phyloP scores from a whole-genome alignment of 2,888 invertebrate species.

The Melanostoma mellinum region DNA sequence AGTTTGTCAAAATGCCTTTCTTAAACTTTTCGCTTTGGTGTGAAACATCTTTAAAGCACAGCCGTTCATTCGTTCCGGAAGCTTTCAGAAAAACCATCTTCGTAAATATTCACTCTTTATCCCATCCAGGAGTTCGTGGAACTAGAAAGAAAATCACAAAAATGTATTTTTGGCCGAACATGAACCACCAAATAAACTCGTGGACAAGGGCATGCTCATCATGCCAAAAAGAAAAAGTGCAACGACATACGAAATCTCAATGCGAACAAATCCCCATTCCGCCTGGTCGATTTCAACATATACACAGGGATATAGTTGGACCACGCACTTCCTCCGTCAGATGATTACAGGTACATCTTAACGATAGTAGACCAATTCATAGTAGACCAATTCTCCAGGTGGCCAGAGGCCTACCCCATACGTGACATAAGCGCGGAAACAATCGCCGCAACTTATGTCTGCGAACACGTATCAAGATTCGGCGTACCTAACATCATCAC shows the following conservation, averaged over 20 bases:
- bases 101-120: slow-evolving; percentile 16
- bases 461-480: slow-evolving; percentile 17
- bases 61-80: slow-evolving; percentile 19
- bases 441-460: slow-evolving; percentile 14
- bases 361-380: not conserved
- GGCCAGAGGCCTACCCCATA: slow-evolving; percentile 20
- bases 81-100: slow-evolving; percentile 4
- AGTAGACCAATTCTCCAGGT: slow-evolving; percentile 6
- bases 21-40: slow-evolving; percentile 34
- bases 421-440: slow-evolving; percentile 18
- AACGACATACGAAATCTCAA: too few relatives aligned
- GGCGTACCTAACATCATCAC: slow-evolving; percentile 16
- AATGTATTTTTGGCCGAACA: too few relatives aligned
- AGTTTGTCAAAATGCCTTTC: slow-evolving; percentile 13
- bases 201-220: too few relatives aligned
- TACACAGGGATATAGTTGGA: too few relatives aligned
- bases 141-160: slow-evolving; percentile 34
- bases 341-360: too few relatives aligned
- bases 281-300: too few relatives aligned
- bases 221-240: too few relatives aligned
- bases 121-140: slow-evolving; percentile 29
- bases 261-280: too few relatives aligned
- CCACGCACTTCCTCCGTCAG: too few relatives aligned
- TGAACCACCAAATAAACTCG: too few relatives aligned
- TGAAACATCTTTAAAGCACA: slow-evolving; percentile 19